Percentiles rank a stretch among this genome's conserved stretches.
These are phyloP conservation scores for Diloba caeruleocephala DNA, from an alignment of 2,888 invertebrate species.

Conservation along the genomic window DNA sequence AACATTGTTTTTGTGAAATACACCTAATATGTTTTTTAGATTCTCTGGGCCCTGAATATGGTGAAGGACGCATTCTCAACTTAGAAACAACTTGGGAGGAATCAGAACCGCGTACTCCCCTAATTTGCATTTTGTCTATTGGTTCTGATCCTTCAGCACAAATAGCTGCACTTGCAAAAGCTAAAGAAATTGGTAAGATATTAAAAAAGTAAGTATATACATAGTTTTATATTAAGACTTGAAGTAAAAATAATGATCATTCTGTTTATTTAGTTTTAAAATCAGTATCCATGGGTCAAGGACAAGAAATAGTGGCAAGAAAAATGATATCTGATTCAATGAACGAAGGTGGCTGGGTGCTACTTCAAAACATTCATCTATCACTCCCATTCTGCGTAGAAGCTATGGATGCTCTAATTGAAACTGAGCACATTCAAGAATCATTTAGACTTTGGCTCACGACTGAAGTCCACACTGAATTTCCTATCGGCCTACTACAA, in stretches of 20 bases:
- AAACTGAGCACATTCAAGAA: constrained; percentile 94
- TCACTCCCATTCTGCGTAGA: constrained; percentile 98
- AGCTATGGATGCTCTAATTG: constrained; percentile 96
- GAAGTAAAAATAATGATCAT: not conserved
- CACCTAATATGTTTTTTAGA: constrained; percentile 80
- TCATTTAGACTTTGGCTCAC: constrained; percentile 97
- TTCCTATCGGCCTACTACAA: constrained; percentile 96
- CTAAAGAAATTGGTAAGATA: constrained; percentile 93
- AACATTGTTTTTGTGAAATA: too few species aligned
- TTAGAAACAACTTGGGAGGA: constrained; percentile 97
- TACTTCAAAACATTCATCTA: constrained; percentile 98
- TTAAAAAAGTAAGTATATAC: too few species aligned
- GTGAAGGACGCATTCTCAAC: constrained; percentile 97
- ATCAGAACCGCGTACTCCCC: constrained; percentile 95
- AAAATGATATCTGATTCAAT: constrained; percentile 94
- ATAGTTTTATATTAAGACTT: not conserved
- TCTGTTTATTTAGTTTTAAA: constrained; percentile 89
- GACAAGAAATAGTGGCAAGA: constrained; percentile 96
- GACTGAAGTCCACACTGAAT: constrained; percentile 97
- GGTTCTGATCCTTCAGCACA: constrained; percentile 99
- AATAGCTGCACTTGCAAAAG: constrained; percentile 95
- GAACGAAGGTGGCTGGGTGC: constrained; percentile 96
- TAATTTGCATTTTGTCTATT: constrained; percentile 97
- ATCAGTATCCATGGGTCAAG: constrained; percentile 99
- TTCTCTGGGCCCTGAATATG: constrained; percentile 95